These are phyloP conservation scores for Psilopogon haemacephalus DNA, from an alignment of 2,113 vertebrate genomes.

Conservation along the genomic window DNA sequence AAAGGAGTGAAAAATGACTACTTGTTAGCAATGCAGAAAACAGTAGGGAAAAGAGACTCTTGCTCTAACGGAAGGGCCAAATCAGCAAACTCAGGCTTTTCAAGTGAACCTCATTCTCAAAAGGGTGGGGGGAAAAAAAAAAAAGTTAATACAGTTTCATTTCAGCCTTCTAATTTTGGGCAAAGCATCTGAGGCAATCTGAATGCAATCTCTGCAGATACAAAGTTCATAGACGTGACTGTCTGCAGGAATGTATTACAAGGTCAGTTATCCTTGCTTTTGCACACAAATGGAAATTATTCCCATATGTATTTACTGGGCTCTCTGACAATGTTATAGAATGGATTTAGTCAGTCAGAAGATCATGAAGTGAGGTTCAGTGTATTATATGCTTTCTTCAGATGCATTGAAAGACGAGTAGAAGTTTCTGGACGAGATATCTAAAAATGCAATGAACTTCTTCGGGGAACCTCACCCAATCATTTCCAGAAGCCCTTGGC, in stretches of 20 bases:
- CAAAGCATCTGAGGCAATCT: background rate
- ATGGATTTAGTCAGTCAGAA: background rate
- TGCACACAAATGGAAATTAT: background rate
- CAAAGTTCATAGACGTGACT: background rate
- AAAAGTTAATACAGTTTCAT: background rate
- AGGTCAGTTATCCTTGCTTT: background rate
- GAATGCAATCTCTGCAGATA: background rate
- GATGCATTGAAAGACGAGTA: background rate
- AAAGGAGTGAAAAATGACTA: background rate
- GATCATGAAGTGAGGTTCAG: background rate
- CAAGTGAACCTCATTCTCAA: background rate
- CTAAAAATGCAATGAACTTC: background rate
- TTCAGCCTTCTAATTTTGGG: background rate
- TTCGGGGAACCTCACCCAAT: background rate
- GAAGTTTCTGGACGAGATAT: background rate
- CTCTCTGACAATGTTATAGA: background rate
- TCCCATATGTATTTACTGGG: background rate
- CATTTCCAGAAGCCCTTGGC: background rate
- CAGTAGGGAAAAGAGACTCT: background rate
- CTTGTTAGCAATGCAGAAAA: background rate
- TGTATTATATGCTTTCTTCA: background rate
- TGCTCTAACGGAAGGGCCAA: background rate
- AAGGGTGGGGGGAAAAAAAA: background rate
- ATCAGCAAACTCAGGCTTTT: background rate
- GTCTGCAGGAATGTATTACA: background rate